Percentiles rank a stretch among this genome's conserved stretches.
phyloP scores from a whole-genome alignment of 1,140 invertebrate species.

The Bombus consobrinus region DNA sequence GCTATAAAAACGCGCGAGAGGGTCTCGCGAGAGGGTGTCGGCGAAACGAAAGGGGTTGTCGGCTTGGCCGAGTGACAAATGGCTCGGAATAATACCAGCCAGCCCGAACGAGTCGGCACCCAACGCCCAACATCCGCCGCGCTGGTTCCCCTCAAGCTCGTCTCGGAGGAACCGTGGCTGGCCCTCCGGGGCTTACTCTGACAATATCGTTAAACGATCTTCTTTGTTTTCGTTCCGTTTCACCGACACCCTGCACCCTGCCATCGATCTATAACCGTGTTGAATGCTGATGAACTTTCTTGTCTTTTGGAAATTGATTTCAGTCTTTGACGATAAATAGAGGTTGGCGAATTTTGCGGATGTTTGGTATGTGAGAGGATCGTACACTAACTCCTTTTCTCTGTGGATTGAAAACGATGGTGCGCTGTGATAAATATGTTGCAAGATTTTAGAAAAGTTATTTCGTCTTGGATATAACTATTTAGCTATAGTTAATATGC shows the following conservation, averaged over 20 bases:
- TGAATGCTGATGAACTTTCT: background rate
- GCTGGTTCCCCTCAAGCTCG: conserved; percentile 65
- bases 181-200: conserved; percentile 57
- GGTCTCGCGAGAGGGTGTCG: conserved; percentile 60
- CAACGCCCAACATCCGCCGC: conserved; percentile 73
- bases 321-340: background rate
- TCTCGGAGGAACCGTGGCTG: conserved; percentile 57
- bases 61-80: conserved; percentile 81
- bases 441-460: too few species aligned
- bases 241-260: background rate
- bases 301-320: conserved; percentile 1
- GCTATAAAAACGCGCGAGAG: conserved; percentile 78
- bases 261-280: background rate
- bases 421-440: too few species aligned
- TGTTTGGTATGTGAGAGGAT: too few species aligned
- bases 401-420: too few species aligned
- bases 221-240: conserved; percentile 74
- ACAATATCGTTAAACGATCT: conserved; percentile 78
- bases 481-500: too few species aligned
- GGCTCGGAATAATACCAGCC: conserved; percentile 83
- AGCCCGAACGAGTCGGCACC: conserved; percentile 73
- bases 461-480: too few species aligned
- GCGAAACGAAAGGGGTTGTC: conserved; percentile 80
- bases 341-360: background rate
- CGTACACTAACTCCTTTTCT: too few species aligned